These are phyloP conservation scores for Lanistes nyassanus DNA, from an alignment of 1,140 invertebrate species.

Conservation along the genomic window DNA sequence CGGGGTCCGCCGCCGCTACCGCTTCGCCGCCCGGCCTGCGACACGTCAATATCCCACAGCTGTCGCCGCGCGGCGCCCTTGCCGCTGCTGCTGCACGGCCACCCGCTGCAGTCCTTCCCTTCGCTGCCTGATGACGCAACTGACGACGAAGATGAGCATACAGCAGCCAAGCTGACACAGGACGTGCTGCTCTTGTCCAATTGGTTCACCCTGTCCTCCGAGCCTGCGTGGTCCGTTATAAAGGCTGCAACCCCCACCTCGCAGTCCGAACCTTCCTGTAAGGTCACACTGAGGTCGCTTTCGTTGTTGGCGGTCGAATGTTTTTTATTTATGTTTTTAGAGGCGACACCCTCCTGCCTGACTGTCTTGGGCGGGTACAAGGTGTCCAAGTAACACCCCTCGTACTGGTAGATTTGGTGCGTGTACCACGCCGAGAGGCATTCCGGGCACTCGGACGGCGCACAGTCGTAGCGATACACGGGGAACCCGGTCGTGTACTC, in stretches of 20 bases:
- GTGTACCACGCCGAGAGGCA: conserved; percentile 47
- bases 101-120: conserved; percentile 1
- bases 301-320: conserved; percentile 1
- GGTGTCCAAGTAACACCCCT: conserved; percentile 20
- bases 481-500: conserved; percentile 60
- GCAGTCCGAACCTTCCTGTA: conserved; percentile 12
- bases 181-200: neutral
- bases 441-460: conserved; percentile 55
- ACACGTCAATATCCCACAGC: conserved; percentile 52
- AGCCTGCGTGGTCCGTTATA: neutral
- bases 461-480: conserved; percentile 57
- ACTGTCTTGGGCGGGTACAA: neutral
- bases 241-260: conserved; percentile 13
- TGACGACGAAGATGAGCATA: conserved; percentile 14
- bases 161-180: neutral
- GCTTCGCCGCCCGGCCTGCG: conserved; percentile 31
- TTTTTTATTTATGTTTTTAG: conserved; percentile 7
- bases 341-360: neutral
- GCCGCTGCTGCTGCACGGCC: conserved; percentile 31
- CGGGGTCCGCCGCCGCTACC: conserved; percentile 16
- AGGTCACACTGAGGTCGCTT: neutral
- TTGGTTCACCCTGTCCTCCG: conserved; percentile 1
- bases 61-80: conserved; percentile 39
- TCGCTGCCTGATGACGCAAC: neutral
- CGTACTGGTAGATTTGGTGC: conserved; percentile 44